phyloP scores from a whole-genome alignment of 2,113 vertebrate species.

The Scytalopus superciliaris region DNA sequence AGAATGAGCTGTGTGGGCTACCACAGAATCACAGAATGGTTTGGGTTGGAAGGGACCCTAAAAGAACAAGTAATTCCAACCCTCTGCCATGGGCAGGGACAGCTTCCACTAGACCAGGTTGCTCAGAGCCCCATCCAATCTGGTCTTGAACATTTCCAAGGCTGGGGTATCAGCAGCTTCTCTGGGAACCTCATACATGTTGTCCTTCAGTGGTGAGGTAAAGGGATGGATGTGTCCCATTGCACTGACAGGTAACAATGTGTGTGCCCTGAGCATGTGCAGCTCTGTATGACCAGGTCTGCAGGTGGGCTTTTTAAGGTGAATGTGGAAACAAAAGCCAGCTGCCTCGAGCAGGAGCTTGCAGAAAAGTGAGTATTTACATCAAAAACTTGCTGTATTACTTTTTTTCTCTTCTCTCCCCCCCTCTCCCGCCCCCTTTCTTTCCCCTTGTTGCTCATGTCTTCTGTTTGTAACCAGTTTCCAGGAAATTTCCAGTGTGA shows the following conservation, averaged over 20 bases:
- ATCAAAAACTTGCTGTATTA: rapidly evolving
- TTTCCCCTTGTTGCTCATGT: neutral
- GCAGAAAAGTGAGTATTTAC: neutral
- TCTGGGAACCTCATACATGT: neutral
- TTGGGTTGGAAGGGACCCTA: neutral
- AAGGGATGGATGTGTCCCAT: neutral
- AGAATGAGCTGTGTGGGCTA: neutral
- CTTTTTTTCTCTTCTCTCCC: rapidly evolving
- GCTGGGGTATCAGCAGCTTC: neutral
- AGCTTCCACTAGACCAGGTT: neutral
- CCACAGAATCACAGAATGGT: neutral
- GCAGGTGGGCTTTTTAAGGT: neutral
- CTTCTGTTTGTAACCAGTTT: neutral
- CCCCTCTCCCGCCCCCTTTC: too few relatives aligned
- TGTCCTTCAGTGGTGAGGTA: neutral
- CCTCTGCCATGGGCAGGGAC: neutral
- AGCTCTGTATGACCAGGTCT: neutral
- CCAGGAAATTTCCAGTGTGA: neutral
- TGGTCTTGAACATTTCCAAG: neutral
- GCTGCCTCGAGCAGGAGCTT: neutral
- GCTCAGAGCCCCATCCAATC: neutral
- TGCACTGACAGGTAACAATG: neutral
- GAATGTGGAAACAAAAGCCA: neutral
- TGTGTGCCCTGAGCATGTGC: neutral
- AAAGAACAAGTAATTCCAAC: neutral